A percentile compares a stretch with the other conserved stretches of the same genome.
These are phyloP conservation scores for Phasianus colchicus DNA, from an alignment of 2,113 vertebrate genomes.

Conservation along the genomic window DNA sequence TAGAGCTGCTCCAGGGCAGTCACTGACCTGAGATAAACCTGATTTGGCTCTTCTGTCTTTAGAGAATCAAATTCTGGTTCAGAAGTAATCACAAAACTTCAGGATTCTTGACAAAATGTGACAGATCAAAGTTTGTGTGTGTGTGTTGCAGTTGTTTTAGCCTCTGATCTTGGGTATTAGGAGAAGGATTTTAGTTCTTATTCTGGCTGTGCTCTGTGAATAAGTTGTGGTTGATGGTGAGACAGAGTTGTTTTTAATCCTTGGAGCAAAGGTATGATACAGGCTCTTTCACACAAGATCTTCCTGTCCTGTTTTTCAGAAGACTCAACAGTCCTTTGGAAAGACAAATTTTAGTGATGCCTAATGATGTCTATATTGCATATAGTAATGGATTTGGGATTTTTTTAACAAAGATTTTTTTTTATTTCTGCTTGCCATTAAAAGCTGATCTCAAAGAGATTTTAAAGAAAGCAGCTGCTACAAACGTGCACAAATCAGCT, in stretches of 20 bases:
- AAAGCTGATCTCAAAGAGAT: background rate
- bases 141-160: background rate
- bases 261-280: accelerated
- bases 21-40: background rate
- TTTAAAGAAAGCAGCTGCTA: background rate
- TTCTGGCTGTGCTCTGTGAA: background rate
- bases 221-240: background rate
- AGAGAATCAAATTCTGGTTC: background rate
- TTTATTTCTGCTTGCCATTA: background rate
- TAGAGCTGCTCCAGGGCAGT: background rate
- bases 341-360: background rate
- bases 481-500: background rate
- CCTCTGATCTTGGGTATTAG: background rate
- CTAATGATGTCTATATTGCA: background rate
- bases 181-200: background rate
- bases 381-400: background rate
- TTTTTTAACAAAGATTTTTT: background rate
- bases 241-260: accelerated
- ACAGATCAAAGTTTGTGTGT: background rate
- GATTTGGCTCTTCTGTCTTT: background rate
- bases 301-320: background rate
- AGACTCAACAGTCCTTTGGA: background rate
- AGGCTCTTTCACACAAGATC: background rate
- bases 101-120: background rate
- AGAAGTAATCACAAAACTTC: background rate